A percentile compares a stretch with the other conserved stretches of the same genome.
Conservation (phyloP, 1,140 invertebrate genomes). For the Formica selysi region DNA sequence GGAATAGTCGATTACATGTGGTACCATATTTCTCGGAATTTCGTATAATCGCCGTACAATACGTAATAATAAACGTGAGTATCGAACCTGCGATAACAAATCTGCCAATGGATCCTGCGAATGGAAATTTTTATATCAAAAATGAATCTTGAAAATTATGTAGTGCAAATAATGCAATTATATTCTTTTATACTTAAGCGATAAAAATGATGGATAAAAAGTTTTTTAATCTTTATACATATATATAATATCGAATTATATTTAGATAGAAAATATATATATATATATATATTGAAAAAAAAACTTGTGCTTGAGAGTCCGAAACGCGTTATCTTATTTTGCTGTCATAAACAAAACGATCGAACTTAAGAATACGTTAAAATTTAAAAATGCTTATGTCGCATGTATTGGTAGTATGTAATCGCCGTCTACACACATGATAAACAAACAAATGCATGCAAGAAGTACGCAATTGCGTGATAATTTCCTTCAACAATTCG, state of each 20-base stretch:
- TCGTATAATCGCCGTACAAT: slow-evolving; percentile 71
- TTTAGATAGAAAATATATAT: background rate
- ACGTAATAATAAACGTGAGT: slow-evolving; percentile 64
- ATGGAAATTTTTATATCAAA: background rate
- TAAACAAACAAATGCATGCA: slow-evolving; percentile 49
- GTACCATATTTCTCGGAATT: slow-evolving; percentile 82
- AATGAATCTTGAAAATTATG: background rate
- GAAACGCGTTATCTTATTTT: background rate
- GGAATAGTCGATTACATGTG: slow-evolving; percentile 84
- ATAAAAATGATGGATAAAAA: background rate
- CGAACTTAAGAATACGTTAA: background rate
- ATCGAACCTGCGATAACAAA: slow-evolving; percentile 43
- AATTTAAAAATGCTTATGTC: slow-evolving; percentile 32
- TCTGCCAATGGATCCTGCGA: background rate
- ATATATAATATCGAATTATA: too few relatives aligned
- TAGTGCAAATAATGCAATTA: background rate
- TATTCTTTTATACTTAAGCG: background rate
- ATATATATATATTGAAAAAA: background rate
- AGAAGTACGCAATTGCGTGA: slow-evolving; percentile 41
- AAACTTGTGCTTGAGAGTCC: background rate
- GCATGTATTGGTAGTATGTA: background rate
- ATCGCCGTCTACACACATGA: slow-evolving; percentile 21
- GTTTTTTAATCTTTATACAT: too few relatives aligned
- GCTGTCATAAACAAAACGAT: background rate
- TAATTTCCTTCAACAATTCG: slow-evolving; percentile 66